Evolutionary conservation across 2,113 vertebrate species (phyloP).

Genomic region (Glareola pratincola): DNA sequence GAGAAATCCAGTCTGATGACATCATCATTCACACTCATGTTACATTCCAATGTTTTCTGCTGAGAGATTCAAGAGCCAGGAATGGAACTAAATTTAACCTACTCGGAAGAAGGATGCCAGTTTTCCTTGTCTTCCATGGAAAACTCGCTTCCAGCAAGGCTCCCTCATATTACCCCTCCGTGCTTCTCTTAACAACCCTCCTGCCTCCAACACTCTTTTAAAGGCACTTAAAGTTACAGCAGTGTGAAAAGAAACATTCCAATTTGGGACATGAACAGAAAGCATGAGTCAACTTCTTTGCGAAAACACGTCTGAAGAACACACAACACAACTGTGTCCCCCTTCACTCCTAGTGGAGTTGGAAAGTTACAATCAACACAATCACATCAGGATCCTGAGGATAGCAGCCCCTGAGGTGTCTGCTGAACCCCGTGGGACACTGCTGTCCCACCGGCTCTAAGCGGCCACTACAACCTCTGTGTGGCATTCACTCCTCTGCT

Average conservation of each 20-base stretch:
- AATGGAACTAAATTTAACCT: conserved; percentile 21
- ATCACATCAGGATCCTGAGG: background rate
- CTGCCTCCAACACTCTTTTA: background rate
- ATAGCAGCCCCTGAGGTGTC: background rate
- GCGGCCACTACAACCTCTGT: background rate
- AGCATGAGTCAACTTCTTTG: background rate
- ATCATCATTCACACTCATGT: conserved; percentile 3
- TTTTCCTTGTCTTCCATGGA: background rate
- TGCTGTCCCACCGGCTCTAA: background rate
- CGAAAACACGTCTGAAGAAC: background rate
- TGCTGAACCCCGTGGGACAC: accelerated
- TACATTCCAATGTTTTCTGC: conserved; percentile 24
- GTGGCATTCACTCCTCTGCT: accelerated
- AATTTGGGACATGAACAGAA: background rate
- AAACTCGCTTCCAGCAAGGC: background rate
- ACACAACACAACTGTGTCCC: background rate
- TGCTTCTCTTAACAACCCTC: background rate
- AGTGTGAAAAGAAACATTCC: background rate
- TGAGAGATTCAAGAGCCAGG: background rate
- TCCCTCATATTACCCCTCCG: background rate
- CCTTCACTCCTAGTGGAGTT: background rate
- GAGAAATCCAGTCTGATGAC: conserved; percentile 53
- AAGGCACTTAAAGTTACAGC: background rate
- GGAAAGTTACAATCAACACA: background rate
- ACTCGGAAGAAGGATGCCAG: background rate